Evolutionary conservation across 2,113 vertebrate species (phyloP).

Genomic region (Trichechus manatus): DNA sequence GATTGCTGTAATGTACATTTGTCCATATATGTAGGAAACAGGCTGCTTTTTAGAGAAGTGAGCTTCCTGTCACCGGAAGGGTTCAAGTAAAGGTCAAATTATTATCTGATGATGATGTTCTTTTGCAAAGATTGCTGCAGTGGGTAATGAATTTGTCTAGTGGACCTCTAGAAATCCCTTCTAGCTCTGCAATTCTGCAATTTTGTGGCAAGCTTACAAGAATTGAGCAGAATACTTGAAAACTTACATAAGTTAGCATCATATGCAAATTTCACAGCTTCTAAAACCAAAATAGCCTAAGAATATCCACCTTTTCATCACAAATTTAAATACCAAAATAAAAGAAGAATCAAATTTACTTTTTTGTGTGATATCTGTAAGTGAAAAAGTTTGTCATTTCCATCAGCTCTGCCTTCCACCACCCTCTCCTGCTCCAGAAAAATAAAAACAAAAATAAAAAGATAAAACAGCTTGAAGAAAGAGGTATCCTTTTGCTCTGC

Average conservation of each 20-base stretch:
- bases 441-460: constrained; percentile 29
- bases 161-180: background rate
- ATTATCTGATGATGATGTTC: background rate
- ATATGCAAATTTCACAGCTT: constrained; percentile 54
- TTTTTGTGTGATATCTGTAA: background rate
- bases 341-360: constrained; percentile 54
- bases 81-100: background rate
- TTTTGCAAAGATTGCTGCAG: background rate
- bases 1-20: background rate
- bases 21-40: background rate
- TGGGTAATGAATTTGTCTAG: background rate
- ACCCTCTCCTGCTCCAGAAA: background rate
- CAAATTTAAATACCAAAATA: constrained; percentile 60
- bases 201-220: constrained; percentile 19
- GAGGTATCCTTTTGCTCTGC: background rate
- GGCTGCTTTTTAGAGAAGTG: background rate
- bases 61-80: background rate
- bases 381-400: background rate
- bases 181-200: background rate
- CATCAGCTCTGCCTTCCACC: background rate
- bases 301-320: constrained; percentile 40
- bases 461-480: background rate
- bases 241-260: constrained; percentile 9
- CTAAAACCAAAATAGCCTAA: constrained; percentile 55
- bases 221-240: constrained; percentile 44